Evolutionary conservation across 2,113 vertebrate genomes (phyloP), one percentile per base, ranked within the genome.

Genomic region (Carlito syrichta): DNA sequence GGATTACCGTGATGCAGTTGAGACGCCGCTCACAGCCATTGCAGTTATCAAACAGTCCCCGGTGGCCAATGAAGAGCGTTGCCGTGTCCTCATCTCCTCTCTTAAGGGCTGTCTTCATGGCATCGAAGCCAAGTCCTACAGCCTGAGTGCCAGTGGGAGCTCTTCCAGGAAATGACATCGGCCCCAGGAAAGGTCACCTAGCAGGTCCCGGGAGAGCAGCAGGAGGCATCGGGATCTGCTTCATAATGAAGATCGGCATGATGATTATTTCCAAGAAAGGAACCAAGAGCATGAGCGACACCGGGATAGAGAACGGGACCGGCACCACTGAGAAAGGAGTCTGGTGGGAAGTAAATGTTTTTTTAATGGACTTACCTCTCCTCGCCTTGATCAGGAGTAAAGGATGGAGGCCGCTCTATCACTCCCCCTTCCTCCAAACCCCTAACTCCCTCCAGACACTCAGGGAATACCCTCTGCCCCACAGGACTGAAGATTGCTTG

Each of bases 21-120:
- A 99, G 98, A 99, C 99, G 0, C 98, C 99, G 77, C 98, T 99
- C 74, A 99, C 99, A 0, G 99, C 99, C 94, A 99, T 99, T 40
- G 99, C 99, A 0, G 99, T 99, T 95, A 99, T 99, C 98, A 99
- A 99, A 97, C 99, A 99, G 98, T 99, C 99, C 6, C 99, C 99
- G 14, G 99, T 99, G 13, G 99, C 98, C 76, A 98, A 96, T 13
- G 99, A 99, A 50, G 99, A 99, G 96, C 99, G 99, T 22, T 99
- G 99, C 98, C 99, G 99, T 58, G 99, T 99, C 86, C 99, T 99
- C 97, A 98, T 99, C 98, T 99, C 99, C 1, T 99, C 99, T 48
- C 99, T 99, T 79, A 99, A 99, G 97, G 99, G 99, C 97, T 99
- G 99, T 96, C 99, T 99, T 58, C 99, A 99, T 32, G 99, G 99